Conservation (phyloP, 2,113 vertebrate species). For the Pseudorasbora parva region DNA sequence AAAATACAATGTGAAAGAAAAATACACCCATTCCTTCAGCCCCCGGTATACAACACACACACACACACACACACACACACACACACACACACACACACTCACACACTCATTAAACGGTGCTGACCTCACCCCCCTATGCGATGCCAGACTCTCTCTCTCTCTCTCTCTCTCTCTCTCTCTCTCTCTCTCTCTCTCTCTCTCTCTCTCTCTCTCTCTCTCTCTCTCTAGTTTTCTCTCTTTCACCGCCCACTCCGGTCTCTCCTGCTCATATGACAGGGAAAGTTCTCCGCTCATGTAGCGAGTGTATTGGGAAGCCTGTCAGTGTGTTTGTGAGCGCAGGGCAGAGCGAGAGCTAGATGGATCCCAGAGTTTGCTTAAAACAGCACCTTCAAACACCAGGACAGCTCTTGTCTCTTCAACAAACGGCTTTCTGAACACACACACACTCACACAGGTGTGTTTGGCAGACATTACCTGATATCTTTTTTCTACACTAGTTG, state of each 20-base stretch:
- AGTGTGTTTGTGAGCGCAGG: constrained; percentile 19
- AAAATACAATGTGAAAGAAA: constrained; percentile 39
- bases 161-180: constrained; percentile 19
- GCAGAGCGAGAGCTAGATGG: constrained; percentile 60
- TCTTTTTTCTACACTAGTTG: background rate
- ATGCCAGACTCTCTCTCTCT: constrained; percentile 40
- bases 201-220: constrained; percentile 23
- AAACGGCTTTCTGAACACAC: constrained; percentile 20
- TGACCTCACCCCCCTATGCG: constrained; percentile 44
- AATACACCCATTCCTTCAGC: constrained; percentile 6
- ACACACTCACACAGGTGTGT: constrained; percentile 20
- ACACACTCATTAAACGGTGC: constrained; percentile 36
- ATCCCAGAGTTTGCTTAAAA: constrained; percentile 60
- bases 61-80: background rate
- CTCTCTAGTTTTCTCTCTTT: constrained; percentile 24
- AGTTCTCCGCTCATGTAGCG: constrained; percentile 29
- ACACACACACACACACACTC: constrained; percentile 36
- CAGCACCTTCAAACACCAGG: constrained; percentile 60
- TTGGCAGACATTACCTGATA: background rate
- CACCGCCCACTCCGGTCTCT: constrained; percentile 46
- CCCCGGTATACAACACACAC: background rate
- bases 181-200: constrained; percentile 24
- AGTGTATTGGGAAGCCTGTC: constrained; percentile 10
- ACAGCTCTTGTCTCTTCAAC: constrained; percentile 52
- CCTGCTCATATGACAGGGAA: constrained; percentile 46